Evolutionary conservation across 2,797 vertebrate species (phyloP).

Genomic region (Karalla daura): DNA sequence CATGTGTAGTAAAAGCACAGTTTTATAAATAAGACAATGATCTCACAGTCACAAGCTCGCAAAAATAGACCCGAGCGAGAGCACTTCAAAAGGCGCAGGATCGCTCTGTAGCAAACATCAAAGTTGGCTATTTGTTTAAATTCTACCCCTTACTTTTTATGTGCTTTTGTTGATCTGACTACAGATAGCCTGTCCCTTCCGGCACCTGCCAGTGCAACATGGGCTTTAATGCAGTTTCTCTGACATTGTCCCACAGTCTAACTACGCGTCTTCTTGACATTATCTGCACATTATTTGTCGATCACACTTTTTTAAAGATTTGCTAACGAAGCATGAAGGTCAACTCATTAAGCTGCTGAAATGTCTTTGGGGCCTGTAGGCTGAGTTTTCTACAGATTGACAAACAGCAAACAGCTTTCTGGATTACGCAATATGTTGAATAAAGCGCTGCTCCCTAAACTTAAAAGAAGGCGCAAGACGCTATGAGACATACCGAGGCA

Average conservation of each 20-base stretch:
- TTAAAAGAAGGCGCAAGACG: too few species aligned
- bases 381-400: too few species aligned
- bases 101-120: slow-evolving; percentile 51
- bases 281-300: not conserved
- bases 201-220: not conserved
- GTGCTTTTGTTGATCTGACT: slow-evolving; percentile 12
- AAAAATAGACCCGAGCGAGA: slow-evolving; percentile 41
- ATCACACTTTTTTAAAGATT: not conserved
- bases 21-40: slow-evolving; percentile 38
- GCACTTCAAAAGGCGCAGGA: slow-evolving; percentile 33
- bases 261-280: slow-evolving; percentile 1
- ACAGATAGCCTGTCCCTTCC: not conserved
- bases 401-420: too few species aligned
- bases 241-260: slow-evolving; percentile 4
- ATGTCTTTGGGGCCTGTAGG: too few species aligned
- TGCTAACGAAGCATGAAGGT: not conserved
- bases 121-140: slow-evolving; percentile 40
- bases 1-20: slow-evolving; percentile 35
- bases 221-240: not conserved
- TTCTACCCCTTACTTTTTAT: slow-evolving; percentile 28
- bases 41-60: slow-evolving; percentile 17
- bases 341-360: too few species aligned
- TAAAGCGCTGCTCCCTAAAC: too few species aligned
- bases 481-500: too few species aligned
- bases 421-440: too few species aligned